These are phyloP conservation scores for Coboldia fuscipes DNA, from an alignment of 1,140 invertebrate genomes.

Conservation along the genomic window DNA sequence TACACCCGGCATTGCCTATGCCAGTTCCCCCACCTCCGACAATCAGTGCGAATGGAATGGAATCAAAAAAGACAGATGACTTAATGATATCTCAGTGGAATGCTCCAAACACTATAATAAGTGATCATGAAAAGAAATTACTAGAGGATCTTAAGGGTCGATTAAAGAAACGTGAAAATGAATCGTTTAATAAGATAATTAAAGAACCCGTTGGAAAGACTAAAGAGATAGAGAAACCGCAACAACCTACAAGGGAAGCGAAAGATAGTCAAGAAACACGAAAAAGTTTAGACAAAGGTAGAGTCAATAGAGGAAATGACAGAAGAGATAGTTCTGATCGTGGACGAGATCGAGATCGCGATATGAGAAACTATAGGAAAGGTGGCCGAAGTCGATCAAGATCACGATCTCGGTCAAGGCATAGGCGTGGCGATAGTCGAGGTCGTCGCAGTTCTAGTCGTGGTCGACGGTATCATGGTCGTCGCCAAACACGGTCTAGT, in stretches of 20 bases:
- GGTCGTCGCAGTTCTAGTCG: conserved; percentile 10
- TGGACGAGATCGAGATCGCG: background rate
- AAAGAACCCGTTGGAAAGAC: conserved; percentile 4
- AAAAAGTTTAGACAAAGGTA: background rate
- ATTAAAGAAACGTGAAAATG: conserved; percentile 15
- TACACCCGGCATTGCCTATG: conserved; percentile 5
- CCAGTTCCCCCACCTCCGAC: conserved; percentile 5
- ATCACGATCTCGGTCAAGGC: background rate
- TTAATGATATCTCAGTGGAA: conserved; percentile 34
- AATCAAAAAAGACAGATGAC: conserved; percentile 22
- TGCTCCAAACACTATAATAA: conserved; percentile 28
- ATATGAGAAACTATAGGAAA: background rate
- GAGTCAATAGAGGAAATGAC: background rate
- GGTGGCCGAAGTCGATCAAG: background rate
- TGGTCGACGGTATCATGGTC: background rate
- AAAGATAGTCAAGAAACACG: background rate
- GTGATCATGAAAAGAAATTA: conserved; percentile 31
- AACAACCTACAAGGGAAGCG: background rate
- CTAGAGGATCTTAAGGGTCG: conserved; percentile 32
- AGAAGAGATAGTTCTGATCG: background rate
- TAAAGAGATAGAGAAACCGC: background rate
- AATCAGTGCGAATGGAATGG: conserved; percentile 6
- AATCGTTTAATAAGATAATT: conserved; percentile 4
- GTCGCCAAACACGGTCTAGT: background rate
- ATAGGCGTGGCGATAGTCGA: background rate